phyloP scores from a whole-genome alignment of 2,113 vertebrate genomes.

The Solea senegalensis region DNA sequence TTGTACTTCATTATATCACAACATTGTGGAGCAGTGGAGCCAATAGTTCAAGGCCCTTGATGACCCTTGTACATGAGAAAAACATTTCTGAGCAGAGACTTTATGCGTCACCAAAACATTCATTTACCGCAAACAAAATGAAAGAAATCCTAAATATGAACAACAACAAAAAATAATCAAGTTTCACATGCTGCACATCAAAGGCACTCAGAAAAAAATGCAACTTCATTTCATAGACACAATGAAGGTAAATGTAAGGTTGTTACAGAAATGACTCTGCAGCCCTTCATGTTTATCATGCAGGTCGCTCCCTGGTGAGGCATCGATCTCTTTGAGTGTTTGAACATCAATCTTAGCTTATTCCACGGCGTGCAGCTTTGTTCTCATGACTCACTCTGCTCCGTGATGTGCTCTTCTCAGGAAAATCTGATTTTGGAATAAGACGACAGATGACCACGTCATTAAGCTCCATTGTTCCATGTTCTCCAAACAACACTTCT shows the following conservation, averaged over 20 bases:
- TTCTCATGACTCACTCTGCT: slow-evolving; percentile 53
- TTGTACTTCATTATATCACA: too few relatives aligned
- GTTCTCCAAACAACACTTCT: slow-evolving; percentile 46
- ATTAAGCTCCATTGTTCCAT: slow-evolving; percentile 56
- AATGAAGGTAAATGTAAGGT: slow-evolving; percentile 41
- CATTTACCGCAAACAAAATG: background rate
- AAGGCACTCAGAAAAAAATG: background rate
- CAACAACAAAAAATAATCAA: background rate
- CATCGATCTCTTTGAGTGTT: slow-evolving; percentile 55
- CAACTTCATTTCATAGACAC: slow-evolving; percentile 24
- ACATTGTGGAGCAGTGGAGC: too few relatives aligned
- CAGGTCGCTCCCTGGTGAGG: slow-evolving; percentile 10
- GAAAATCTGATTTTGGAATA: slow-evolving; percentile 63
- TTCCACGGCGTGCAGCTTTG: slow-evolving; percentile 29
- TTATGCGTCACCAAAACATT: background rate
- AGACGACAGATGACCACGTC: slow-evolving; percentile 43
- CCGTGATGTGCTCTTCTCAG: slow-evolving; percentile 34
- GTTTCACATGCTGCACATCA: background rate
- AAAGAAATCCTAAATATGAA: background rate
- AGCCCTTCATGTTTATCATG: slow-evolving; percentile 41
- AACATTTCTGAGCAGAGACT: background rate
- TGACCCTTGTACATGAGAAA: background rate
- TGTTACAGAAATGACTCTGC: slow-evolving; percentile 21
- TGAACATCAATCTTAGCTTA: slow-evolving; percentile 52
- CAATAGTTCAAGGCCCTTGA: too few relatives aligned